Conservation (phyloP, 30 jellyfish, hydroid and myxozoan genomes). For the Euphysa ruthae region DNA sequence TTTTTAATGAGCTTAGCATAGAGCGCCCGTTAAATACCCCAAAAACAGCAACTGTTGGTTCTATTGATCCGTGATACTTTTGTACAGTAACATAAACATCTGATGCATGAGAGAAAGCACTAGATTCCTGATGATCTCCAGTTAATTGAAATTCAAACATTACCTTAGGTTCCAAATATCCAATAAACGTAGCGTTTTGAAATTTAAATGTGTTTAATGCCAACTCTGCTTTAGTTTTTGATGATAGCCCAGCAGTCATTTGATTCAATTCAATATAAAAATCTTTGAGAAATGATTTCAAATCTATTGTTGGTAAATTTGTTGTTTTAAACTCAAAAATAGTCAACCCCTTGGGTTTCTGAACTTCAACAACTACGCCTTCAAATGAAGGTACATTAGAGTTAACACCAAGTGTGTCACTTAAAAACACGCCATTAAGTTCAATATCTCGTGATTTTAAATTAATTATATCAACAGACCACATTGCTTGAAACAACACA, state of each 20-base stretch:
- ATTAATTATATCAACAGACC: conserved; percentile 5
- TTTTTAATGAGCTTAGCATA: neutral
- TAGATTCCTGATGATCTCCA: conserved; percentile 10
- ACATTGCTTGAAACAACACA: conserved; percentile 11
- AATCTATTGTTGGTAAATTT: conserved; percentile 6
- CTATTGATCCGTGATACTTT: neutral
- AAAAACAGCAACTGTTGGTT: conserved; percentile 22
- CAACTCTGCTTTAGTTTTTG: conserved; percentile 19
- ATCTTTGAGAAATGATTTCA: conserved; percentile 3
- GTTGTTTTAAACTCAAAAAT: conserved; percentile 18
- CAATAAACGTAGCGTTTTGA: conserved; percentile 2
- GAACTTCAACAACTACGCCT: conserved; percentile 21
- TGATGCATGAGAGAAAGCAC: neutral
- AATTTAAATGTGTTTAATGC: conserved; percentile 3
- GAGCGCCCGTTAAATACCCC: conserved; percentile 4
- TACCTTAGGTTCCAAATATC: conserved; percentile 23
- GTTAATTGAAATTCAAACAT: conserved; percentile 24
- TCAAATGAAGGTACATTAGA: conserved; percentile 18
- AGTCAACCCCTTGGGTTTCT: conserved; percentile 27
- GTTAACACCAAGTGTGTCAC: conserved; percentile 13
- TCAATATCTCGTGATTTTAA: conserved; percentile 9
- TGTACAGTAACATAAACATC: conserved; percentile 9
- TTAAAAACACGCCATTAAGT: conserved; percentile 15
- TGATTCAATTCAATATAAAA: neutral
- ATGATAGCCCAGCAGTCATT: conserved; percentile 6